These are phyloP conservation scores for Thymelicus sylvestris DNA, from an alignment of 2,888 invertebrate genomes.

Conservation along the genomic window DNA sequence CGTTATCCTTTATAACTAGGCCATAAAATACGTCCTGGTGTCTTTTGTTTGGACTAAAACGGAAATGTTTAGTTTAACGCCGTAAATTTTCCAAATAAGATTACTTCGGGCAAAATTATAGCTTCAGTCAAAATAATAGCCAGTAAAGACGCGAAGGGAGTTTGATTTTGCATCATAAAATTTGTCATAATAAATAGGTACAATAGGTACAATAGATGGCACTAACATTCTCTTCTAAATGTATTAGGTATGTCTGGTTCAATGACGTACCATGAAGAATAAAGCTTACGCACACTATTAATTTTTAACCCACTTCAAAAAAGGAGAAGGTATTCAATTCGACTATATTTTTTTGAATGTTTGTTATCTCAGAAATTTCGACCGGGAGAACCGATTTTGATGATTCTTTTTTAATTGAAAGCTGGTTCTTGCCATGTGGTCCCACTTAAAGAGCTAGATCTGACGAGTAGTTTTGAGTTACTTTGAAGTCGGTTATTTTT, in stretches of 20 bases:
- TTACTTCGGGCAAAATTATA: conserved; percentile 18
- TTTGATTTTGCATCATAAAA: conserved; percentile 6
- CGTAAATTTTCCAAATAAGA: conserved; percentile 30
- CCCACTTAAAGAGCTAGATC: no score
- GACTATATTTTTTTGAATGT: no score
- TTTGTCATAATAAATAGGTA: neutral
- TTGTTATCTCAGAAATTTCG: no score
- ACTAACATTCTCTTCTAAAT: neutral
- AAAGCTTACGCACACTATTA: no score
- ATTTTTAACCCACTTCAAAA: no score
- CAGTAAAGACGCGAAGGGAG: neutral
- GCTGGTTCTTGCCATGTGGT: no score
- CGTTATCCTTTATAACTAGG: conserved; percentile 31
- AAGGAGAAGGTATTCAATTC: no score
- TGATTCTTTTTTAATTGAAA: no score
- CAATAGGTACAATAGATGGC: neutral
- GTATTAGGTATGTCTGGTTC: neutral
- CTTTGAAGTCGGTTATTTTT: no score
- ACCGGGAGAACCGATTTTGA: no score
- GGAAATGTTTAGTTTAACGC: conserved; percentile 30
- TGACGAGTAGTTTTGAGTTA: no score
- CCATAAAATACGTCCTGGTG: conserved; percentile 32
- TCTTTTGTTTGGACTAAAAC: conserved; percentile 32
- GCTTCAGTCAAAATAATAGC: conserved; percentile 10
- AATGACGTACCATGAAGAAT: neutral